Percentiles rank a stretch among this genome's conserved stretches.
Conservation (phyloP, 53 echinoderm and acorn worm genomes). For the Echinarachnius parma region DNA sequence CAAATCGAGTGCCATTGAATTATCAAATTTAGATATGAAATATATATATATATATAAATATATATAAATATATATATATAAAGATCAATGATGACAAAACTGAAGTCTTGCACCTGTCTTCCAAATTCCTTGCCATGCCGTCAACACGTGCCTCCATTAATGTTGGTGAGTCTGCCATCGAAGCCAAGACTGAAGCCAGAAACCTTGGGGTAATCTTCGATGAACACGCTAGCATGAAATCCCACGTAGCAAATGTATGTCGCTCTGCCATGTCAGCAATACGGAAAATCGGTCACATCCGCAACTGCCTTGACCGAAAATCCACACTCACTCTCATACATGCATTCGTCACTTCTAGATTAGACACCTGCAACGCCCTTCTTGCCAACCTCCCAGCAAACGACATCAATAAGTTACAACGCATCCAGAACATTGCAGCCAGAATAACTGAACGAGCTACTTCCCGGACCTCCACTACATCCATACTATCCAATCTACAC, state of each 20-base stretch:
- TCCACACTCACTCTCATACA: slow-evolving; percentile 2
- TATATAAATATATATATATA: too few species aligned
- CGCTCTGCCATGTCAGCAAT: slow-evolving; percentile 12
- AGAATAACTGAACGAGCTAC: slow-evolving; percentile 11
- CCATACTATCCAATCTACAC: not conserved
- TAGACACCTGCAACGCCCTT: slow-evolving; percentile 2
- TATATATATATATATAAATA: too few species aligned
- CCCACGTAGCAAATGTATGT: slow-evolving; percentile 8
- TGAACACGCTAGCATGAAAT: slow-evolving; percentile 9
- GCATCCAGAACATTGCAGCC: not conserved
- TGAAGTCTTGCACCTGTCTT: slow-evolving; percentile 36
- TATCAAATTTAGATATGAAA: too few species aligned
- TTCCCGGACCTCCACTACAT: not conserved
- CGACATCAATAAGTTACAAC: not conserved
- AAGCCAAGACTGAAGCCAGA: slow-evolving; percentile 13
- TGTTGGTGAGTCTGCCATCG: slow-evolving; percentile 25
- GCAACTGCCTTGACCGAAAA: not conserved
- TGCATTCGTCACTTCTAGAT: too few species aligned
- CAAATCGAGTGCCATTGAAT: too few species aligned
- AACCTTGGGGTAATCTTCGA: slow-evolving; percentile 35
- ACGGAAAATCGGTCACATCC: not conserved
- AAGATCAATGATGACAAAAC: slow-evolving; percentile 26
- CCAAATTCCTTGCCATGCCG: slow-evolving; percentile 30
- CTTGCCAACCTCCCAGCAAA: not conserved
- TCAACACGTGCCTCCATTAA: not conserved